These are phyloP conservation scores for Ptychochromis oligacanthus DNA, from an alignment of 2,113 vertebrate genomes.

Conservation along the genomic window DNA sequence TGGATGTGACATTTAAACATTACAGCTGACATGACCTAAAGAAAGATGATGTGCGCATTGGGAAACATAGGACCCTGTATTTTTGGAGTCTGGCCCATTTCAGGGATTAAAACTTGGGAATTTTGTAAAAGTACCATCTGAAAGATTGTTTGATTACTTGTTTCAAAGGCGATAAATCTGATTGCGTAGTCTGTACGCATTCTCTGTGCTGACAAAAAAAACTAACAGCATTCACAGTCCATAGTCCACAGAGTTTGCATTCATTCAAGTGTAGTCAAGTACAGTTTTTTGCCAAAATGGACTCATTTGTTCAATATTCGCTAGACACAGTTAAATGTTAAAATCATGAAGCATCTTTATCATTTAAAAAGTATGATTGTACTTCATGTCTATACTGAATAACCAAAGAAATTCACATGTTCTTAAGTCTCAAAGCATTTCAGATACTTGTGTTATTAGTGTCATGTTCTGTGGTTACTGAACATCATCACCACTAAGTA, in stretches of 20 bases:
- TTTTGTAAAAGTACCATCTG: no score
- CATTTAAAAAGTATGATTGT: background rate
- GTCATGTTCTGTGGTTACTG: background rate
- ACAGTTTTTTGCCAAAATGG: background rate
- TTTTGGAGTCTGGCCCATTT: background rate
- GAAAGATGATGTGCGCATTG: no score
- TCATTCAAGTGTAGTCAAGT: background rate
- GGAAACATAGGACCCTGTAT: background rate
- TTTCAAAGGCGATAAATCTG: no score
- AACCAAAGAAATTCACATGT: background rate
- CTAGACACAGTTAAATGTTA: background rate
- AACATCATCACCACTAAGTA: background rate
- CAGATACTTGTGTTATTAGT: background rate
- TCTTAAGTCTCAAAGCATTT: background rate
- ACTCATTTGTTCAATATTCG: rapidly evolving
- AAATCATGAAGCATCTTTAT: background rate
- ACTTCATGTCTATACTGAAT: background rate
- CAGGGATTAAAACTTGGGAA: no score
- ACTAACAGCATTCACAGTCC: background rate
- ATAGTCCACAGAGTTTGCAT: background rate
- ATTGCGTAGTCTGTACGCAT: no score
- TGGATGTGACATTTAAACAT: no score
- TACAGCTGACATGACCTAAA: no score
- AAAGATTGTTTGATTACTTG: no score
- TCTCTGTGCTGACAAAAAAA: background rate